Conservation (phyloP, 2,113 vertebrate species). For the Amblyornis subalaris region DNA sequence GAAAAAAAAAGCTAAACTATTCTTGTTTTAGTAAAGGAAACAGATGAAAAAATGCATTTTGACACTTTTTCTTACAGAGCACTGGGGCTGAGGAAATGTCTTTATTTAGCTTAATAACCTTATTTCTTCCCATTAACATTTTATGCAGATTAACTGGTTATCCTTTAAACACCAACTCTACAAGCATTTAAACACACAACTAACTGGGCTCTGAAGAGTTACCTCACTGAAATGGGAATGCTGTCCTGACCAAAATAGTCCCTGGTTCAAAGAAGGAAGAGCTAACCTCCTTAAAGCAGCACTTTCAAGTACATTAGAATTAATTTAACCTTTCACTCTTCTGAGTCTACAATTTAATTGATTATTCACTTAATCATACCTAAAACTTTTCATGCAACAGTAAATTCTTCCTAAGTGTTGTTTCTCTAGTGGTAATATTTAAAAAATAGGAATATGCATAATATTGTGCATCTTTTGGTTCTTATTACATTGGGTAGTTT, state of each 20-base stretch:
- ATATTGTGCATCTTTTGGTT: not conserved
- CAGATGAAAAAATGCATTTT: not conserved
- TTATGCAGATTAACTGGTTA: not conserved
- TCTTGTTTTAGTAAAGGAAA: not conserved
- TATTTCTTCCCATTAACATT: not conserved
- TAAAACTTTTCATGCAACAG: not conserved
- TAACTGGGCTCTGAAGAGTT: not conserved
- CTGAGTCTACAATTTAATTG: not conserved
- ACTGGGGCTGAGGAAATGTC: not conserved
- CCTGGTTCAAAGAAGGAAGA: not conserved
- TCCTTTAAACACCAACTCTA: not conserved
- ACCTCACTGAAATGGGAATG: not conserved
- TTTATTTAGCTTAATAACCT: not conserved
- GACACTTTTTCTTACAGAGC: not conserved
- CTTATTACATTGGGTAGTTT: not conserved
- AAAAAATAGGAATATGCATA: not conserved
- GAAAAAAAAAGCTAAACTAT: not conserved
- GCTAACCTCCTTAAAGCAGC: not conserved
- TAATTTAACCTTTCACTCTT: not conserved
- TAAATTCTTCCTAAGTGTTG: not conserved
- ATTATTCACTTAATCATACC: not conserved
- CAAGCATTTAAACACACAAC: not conserved
- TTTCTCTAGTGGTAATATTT: not conserved
- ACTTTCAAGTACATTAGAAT: not conserved
- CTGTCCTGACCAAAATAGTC: not conserved